Percentiles rank a stretch among this genome's conserved stretches.
phyloP scores from a whole-genome alignment of 2,797 vertebrate genomes.

The Lithobates sylvaticus region DNA sequence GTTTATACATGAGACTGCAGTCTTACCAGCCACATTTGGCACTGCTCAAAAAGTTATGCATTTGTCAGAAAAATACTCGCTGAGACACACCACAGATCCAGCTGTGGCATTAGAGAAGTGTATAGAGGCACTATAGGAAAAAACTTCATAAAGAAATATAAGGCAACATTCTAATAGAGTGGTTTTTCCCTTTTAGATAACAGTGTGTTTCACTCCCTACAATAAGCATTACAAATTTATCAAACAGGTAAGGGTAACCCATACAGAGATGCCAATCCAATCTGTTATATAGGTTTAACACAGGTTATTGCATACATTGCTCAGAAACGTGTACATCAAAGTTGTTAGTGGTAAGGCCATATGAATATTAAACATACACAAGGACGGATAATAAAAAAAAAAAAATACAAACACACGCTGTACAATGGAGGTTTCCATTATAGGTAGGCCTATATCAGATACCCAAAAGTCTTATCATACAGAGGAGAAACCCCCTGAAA shows the following conservation, averaged over 20 bases:
- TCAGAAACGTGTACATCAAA: neutral
- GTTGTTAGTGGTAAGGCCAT: neutral
- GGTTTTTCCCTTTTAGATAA: constrained; percentile 12
- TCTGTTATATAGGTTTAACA: neutral
- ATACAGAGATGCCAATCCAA: neutral
- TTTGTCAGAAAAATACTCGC: neutral
- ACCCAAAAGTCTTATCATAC: neutral
- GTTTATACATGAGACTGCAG: neutral
- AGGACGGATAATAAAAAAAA: neutral
- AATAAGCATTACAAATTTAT: neutral
- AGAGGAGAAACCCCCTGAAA: neutral
- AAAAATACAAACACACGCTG: neutral
- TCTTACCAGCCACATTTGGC: constrained; percentile 28
- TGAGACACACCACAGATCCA: neutral
- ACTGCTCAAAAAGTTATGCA: neutral
- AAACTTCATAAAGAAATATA: neutral
- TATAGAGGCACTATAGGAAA: neutral
- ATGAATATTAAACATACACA: neutral
- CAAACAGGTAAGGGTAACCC: neutral
- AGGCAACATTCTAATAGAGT: constrained; percentile 4
- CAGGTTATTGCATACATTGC: neutral
- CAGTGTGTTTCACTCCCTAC: neutral
- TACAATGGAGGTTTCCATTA: neutral
- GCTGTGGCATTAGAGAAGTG: neutral
- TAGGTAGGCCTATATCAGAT: neutral